These are phyloP conservation scores for Tethya wilhelma DNA, from an alignment of 37 sponge, comb jelly and placozoan species.

Conservation along the genomic window DNA sequence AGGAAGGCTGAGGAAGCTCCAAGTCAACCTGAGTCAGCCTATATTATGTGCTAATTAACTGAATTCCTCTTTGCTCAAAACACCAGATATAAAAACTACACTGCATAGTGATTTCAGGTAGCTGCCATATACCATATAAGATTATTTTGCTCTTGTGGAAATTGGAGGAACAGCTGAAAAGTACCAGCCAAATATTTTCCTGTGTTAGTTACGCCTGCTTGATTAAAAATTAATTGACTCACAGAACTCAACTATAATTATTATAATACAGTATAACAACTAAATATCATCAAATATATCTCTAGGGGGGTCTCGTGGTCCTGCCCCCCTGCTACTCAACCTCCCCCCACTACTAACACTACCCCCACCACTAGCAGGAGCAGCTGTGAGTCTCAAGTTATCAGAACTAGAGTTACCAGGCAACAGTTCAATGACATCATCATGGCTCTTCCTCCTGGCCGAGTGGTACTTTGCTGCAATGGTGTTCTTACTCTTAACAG, in stretches of 20 bases:
- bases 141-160: no score
- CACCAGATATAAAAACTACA: no score
- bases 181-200: no score
- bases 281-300: constrained; percentile 26
- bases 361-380: neutral
- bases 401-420: constrained; percentile 8
- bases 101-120: neutral
- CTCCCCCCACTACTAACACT: neutral
- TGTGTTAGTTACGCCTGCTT: no score
- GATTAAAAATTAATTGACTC: no score
- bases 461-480: constrained; percentile 23
- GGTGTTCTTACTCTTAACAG: neutral
- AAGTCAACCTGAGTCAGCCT: no score
- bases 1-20: no score
- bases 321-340: neutral
- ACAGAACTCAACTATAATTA: neutral
- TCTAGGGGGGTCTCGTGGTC: constrained; percentile 17
- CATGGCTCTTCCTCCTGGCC: neutral
- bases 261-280: neutral
- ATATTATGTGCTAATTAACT: no score
- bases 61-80: no score
- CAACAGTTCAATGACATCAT: constrained; percentile 38
- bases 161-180: no score
- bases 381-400: neutral
- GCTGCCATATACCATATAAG: neutral